These are phyloP conservation scores for Nothobranchius kuhntae DNA, from an alignment of 2,113 vertebrate species.

Conservation along the genomic window DNA sequence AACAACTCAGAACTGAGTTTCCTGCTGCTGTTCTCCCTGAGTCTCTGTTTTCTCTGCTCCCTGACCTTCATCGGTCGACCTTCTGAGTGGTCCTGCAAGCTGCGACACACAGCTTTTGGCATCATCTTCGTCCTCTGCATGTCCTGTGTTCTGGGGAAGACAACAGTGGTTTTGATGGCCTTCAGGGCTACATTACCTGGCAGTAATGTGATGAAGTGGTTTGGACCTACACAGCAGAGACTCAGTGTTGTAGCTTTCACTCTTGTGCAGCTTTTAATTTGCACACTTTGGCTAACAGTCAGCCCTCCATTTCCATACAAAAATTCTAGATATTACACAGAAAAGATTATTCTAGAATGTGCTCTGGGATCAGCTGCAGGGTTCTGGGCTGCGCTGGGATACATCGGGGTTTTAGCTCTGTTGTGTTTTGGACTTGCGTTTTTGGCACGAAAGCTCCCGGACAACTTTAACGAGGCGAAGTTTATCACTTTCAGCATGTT, in stretches of 20 bases:
- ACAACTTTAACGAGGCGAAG: conserved; percentile 78
- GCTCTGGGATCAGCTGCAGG: conserved; percentile 68
- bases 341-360: conserved; percentile 76
- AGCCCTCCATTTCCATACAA: conserved; percentile 72
- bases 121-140: conserved; percentile 77
- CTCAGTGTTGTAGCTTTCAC: conserved; percentile 72
- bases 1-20: conserved; percentile 82
- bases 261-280: conserved; percentile 73
- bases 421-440: conserved; percentile 76
- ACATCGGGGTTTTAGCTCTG: conserved; percentile 72
- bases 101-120: conserved; percentile 76
- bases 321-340: conserved; percentile 69
- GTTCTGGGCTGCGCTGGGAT: conserved; percentile 78
- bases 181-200: conserved; percentile 75
- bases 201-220: conserved; percentile 74
- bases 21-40: conserved; percentile 77
- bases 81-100: conserved; percentile 80
- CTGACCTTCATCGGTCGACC: conserved; percentile 76
- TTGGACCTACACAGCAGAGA: conserved; percentile 75
- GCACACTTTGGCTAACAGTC: conserved; percentile 72
- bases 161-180: conserved; percentile 75
- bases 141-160: conserved; percentile 77
- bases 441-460: conserved; percentile 72
- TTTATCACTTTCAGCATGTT: conserved; percentile 79
- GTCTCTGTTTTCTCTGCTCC: conserved; percentile 78